Percentiles rank a stretch among this genome's conserved stretches.
phyloP scores from a whole-genome alignment of 2,797 vertebrate species.

The Cygnus olor region DNA sequence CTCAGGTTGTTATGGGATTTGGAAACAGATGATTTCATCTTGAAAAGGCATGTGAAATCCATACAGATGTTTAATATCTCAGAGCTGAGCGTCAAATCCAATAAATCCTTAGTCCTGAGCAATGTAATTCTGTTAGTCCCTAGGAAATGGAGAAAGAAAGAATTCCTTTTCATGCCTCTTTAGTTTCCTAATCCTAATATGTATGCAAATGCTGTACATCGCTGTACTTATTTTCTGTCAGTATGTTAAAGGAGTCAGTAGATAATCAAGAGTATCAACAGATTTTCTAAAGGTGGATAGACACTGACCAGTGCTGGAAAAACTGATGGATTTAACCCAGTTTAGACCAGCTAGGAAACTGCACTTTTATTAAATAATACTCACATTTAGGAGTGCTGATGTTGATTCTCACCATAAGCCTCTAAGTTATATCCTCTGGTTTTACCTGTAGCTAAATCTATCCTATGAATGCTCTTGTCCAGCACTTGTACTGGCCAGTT shows the following conservation, averaged over 20 bases:
- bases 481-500: not conserved
- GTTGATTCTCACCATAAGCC: not conserved
- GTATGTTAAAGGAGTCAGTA: not conserved
- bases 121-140: not conserved
- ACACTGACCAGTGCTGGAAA: not conserved
- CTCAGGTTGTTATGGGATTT: not conserved
- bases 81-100: not conserved
- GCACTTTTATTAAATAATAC: not conserved
- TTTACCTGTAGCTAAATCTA: not conserved
- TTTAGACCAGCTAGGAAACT: not conserved
- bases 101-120: not conserved
- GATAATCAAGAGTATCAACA: not conserved
- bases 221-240: not conserved
- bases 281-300: not conserved
- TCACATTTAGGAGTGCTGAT: not conserved
- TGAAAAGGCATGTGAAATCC: not conserved
- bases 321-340: not conserved
- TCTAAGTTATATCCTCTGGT: not conserved
- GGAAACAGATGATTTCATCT: not conserved
- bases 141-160: not conserved
- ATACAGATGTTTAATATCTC: not conserved
- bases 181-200: not conserved
- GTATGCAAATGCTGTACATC: not conserved
- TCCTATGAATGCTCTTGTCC: not conserved
- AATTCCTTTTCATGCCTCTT: not conserved